Conservation (phyloP, 2,113 vertebrate species). For the Sinocyclocheilus anshuiensis region DNA sequence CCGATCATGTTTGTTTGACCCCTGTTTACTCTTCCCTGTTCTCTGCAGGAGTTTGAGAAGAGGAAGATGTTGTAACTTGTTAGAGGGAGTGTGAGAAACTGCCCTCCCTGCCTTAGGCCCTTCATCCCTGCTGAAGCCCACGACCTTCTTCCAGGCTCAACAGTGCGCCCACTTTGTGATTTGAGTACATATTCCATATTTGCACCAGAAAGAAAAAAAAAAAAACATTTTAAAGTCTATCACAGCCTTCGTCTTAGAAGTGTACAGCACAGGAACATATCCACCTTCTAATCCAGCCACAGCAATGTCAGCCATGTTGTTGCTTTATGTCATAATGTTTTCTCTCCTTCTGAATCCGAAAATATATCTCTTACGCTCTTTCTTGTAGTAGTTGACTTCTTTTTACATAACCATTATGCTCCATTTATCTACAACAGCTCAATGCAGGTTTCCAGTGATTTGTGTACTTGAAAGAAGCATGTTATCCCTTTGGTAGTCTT, state of each 20-base stretch:
- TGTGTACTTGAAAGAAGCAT: neutral
- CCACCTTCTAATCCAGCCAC: conserved; percentile 1
- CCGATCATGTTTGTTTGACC: neutral
- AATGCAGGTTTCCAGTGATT: neutral
- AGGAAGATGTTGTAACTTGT: conserved; percentile 78
- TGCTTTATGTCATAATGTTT: conserved; percentile 24
- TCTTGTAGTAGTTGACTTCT: conserved; percentile 32
- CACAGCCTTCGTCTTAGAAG: conserved; percentile 31
- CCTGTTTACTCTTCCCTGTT: conserved; percentile 40
- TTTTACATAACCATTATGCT: neutral
- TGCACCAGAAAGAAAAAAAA: conserved; percentile 35
- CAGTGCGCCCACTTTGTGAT: conserved; percentile 21
- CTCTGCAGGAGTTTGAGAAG: conserved; percentile 80
- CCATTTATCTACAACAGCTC: neutral
- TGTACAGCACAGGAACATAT: conserved; percentile 28
- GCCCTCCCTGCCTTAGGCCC: conserved; percentile 46
- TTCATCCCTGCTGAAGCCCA: conserved; percentile 47
- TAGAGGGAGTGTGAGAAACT: conserved; percentile 12
- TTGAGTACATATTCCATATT: conserved; percentile 3
- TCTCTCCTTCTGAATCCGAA: neutral
- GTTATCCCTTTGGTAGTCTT: conserved; percentile 4
- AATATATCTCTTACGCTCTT: conserved; percentile 23
- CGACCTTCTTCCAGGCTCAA: conserved; percentile 54
- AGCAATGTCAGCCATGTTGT: neutral
- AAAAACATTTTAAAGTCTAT: conserved; percentile 26